These are phyloP conservation scores for Heptranchias perlo DNA, from an alignment of 2,113 vertebrate species.

Conservation along the genomic window DNA sequence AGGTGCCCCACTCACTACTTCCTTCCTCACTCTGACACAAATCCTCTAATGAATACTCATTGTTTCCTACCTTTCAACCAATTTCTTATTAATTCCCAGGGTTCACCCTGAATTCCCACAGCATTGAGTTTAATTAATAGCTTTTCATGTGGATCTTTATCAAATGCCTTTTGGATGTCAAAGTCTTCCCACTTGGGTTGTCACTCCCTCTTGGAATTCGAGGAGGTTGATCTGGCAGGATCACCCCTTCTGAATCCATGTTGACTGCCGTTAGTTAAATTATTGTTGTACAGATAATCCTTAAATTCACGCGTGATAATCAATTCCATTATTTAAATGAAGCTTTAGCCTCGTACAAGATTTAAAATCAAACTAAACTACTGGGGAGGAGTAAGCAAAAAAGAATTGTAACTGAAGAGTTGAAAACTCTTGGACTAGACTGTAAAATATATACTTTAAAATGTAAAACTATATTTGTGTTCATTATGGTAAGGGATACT, in stretches of 20 bases:
- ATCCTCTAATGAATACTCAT: not conserved
- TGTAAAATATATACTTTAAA: not conserved
- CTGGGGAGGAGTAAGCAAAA: not conserved
- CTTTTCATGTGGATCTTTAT: not conserved
- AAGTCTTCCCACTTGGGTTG: not conserved
- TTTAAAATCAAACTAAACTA: not conserved
- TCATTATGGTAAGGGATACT: not conserved
- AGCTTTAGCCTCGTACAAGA: not conserved
- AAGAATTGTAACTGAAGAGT: not conserved
- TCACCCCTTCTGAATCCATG: not conserved
- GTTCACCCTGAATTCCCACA: not conserved
- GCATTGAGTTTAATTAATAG: not conserved
- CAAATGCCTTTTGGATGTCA: not conserved
- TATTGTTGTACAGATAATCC: not conserved
- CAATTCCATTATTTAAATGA: too few relatives aligned
- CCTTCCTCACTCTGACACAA: not conserved
- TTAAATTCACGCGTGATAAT: not conserved
- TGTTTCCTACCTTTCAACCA: not conserved
- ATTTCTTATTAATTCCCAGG: not conserved
- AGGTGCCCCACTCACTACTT: not conserved
- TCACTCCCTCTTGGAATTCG: not conserved
- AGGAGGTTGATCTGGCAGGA: not conserved
- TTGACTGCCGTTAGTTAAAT: not conserved
- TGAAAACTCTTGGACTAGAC: not conserved
- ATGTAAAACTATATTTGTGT: not conserved